These are phyloP conservation scores for Coregonus sp. DNA, from an alignment of 2,797 vertebrate genomes.

Conservation along the genomic window DNA sequence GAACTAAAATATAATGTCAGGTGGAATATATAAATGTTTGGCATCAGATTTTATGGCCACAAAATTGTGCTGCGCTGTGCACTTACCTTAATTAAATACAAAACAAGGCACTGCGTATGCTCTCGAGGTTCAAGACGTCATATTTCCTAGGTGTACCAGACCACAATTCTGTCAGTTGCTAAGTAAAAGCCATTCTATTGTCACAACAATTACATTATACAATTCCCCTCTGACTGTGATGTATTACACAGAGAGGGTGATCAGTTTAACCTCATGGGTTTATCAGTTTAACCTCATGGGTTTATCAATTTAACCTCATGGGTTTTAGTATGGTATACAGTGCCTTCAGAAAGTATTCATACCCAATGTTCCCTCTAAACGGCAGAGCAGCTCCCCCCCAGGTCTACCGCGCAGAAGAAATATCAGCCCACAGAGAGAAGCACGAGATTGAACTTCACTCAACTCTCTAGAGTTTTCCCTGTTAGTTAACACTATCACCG, in stretches of 20 bases:
- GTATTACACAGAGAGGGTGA: neutral
- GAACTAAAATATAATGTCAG: neutral
- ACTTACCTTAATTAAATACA: constrained; percentile 2
- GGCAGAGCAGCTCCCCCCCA: no score
- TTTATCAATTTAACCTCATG: no score
- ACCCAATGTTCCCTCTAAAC: no score
- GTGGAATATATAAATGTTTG: neutral
- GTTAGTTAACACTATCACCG: no score
- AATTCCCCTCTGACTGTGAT: neutral
- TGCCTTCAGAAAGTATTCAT: no score
- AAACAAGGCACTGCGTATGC: neutral
- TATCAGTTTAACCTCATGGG: no score
- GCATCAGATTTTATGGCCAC: neutral
- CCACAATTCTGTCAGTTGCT: neutral
- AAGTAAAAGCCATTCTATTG: neutral
- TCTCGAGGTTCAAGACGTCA: neutral
- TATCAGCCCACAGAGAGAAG: no score
- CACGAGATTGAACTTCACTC: no score
- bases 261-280: no score
- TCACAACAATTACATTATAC: neutral
- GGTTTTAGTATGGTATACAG: no score
- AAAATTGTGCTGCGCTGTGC: neutral
- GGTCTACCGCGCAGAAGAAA: no score
- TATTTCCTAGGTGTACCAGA: neutral
- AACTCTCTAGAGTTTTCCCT: no score